phyloP scores from a whole-genome alignment of 2,797 vertebrate genomes.

The Tarsius wallacei region DNA sequence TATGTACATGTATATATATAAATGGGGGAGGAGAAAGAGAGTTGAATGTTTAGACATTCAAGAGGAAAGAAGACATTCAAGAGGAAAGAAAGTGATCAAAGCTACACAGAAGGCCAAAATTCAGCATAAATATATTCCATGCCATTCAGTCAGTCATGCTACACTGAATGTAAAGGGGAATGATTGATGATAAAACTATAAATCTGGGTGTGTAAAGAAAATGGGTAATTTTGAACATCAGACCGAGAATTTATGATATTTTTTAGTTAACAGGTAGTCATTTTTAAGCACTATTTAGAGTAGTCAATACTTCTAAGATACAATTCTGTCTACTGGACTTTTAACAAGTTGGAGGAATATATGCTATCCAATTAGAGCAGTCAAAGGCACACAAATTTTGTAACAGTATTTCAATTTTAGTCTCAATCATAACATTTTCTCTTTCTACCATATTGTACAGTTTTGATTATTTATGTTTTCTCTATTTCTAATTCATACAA shows the following conservation, averaged over 20 bases:
- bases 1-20: fast-evolving
- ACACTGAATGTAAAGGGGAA: neutral
- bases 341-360: neutral
- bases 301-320: neutral
- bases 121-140: neutral
- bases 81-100: neutral
- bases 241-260: neutral
- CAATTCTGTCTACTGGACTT: neutral
- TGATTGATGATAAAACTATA: neutral
- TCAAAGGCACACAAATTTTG: neutral
- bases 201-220: neutral
- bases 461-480: neutral
- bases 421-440: neutral
- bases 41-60: neutral
- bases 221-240: neutral
- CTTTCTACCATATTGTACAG: neutral
- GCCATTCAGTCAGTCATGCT: neutral
- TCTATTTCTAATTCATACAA: neutral
- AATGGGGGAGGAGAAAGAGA: neutral
- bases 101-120: neutral
- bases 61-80: neutral
- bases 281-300: neutral
- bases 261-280: neutral
- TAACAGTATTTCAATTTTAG: neutral
- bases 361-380: neutral